Conservation (phyloP, 2,888 invertebrate species). For the Archips crataeganus region DNA sequence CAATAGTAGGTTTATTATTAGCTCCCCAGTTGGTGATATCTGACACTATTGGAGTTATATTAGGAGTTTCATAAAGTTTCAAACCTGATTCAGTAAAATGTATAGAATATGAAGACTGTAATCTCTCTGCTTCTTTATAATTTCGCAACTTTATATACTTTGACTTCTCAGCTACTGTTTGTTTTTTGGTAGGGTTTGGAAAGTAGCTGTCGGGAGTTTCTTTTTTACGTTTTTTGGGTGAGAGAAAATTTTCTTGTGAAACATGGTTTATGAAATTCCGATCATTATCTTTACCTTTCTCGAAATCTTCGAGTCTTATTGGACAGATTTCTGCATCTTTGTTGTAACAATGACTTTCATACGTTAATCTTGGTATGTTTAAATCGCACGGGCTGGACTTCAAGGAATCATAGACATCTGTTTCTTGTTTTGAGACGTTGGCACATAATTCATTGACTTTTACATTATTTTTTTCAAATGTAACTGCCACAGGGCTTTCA, state of each 20-base stretch:
- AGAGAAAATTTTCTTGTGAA: constrained; percentile 58
- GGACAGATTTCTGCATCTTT: constrained; percentile 25
- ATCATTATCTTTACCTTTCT: constrained; percentile 40
- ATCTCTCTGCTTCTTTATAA: constrained; percentile 28
- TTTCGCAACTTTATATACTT: constrained; percentile 24
- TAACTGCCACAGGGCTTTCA: constrained; percentile 52
- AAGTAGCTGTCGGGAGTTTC: neutral
- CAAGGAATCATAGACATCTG: too few relatives aligned
- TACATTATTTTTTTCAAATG: too few relatives aligned
- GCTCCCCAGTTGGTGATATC: neutral
- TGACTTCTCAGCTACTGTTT: constrained; percentile 33
- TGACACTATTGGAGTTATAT: neutral
- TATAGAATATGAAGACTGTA: constrained; percentile 54
- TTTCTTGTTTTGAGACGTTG: too few relatives aligned
- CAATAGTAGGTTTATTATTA: constrained; percentile 8
- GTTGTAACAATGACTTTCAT: constrained; percentile 60
- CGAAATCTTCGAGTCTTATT: constrained; percentile 18
- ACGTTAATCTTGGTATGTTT: constrained; percentile 52
- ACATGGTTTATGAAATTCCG: constrained; percentile 54
- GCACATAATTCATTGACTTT: too few relatives aligned
- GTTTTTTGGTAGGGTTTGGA: neutral
- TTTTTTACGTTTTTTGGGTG: constrained; percentile 14
- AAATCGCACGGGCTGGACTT: neutral
- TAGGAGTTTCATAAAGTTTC: constrained; percentile 18
- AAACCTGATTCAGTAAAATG: constrained; percentile 50